Evolutionary conservation across 2,113 vertebrate genomes (phyloP).

Genomic region (Rhinichthys klamathensis): DNA sequence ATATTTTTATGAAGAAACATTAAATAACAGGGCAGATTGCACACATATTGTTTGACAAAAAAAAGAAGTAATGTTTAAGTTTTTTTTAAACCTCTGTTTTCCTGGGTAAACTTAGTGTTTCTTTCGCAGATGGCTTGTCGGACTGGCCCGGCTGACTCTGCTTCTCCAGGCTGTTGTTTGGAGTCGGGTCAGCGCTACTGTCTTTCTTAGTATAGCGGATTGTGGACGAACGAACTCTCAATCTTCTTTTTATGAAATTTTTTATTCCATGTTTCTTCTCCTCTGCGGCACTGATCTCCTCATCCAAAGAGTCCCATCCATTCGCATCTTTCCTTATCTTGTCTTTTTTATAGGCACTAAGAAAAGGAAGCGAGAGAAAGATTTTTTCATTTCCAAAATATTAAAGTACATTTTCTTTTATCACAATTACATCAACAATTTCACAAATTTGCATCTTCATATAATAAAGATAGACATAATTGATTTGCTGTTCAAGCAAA

Average conservation of each 20-base stretch:
- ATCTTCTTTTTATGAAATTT: slow-evolving; percentile 67
- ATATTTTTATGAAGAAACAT: not conserved
- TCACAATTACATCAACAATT: too few species aligned
- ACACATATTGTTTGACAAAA: not conserved
- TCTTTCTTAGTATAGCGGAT: slow-evolving; percentile 42
- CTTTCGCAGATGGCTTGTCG: not conserved
- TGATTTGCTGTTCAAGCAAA: not conserved
- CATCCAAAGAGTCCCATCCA: slow-evolving; percentile 57
- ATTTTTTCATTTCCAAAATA: not conserved
- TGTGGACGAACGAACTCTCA: slow-evolving; percentile 38
- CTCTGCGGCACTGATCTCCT: slow-evolving; percentile 64
- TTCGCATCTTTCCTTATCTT: slow-evolving; percentile 55
- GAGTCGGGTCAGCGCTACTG: not conserved
- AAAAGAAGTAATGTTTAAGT: not conserved
- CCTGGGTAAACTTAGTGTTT: slow-evolving; percentile 52
- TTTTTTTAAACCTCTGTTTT: slow-evolving; percentile 22
- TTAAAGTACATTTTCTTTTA: too few species aligned
- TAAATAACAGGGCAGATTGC: not conserved
- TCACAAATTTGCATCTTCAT: not conserved
- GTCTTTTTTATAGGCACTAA: slow-evolving; percentile 32
- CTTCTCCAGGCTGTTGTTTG: slow-evolving; percentile 51
- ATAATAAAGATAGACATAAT: not conserved
- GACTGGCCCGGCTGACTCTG: not conserved
- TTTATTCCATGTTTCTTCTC: slow-evolving; percentile 72
- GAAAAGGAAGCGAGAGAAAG: not conserved